Base-by-base conservation (phyloP, 2,113 vertebrate genomes). In the Notarius quadriscutis region DNA sequence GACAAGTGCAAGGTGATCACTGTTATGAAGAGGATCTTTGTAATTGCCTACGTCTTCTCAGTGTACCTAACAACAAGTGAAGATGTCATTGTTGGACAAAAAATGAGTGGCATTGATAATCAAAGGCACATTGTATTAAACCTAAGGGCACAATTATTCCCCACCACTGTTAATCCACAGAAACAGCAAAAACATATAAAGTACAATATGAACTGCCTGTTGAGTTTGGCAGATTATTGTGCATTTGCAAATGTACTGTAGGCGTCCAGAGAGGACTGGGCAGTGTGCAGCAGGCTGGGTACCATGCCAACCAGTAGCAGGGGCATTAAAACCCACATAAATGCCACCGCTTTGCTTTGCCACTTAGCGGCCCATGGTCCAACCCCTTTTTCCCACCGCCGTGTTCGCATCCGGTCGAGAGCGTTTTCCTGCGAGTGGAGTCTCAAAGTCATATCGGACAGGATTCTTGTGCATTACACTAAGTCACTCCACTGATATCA, bases 61-160 rank as follows among this genome's bases (percentile, higher is more conserved):
- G 92, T 93, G 86, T 92, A 87, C 87, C 82, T 18, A 87, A 84
- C 34, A 87, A 75, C 88, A 92, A 91, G 89, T 93, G 88, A 89
- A 92, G 72, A 27, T 50, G 30, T 84, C 92, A 92, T 65, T 86
- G 78, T 86, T 88, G 72, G 62, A 88, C 65, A 91, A 94, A 94
- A 89, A 93, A 94, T 18, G 90, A 94, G 91, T 87, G 95, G 95
- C 94, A 95, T 95, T 95, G 90, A 88, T 94, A 96, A 97, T 96
- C 96, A 96, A 97, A 97, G 97, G 97, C 96, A 97, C 97, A 96
- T 97, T 95, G 94, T 96, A 89, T 92, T 96, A 96, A 95, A 89
- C 95, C 94, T 94, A 95, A 96, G 96, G 95, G 95, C 95, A 96
- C 94, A 92, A 93, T 92, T 94, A 87, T 85, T 94, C 93, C 94